Evolutionary conservation across 2,888 invertebrate genomes (phyloP), one percentile per base, ranked within the genome.

Genomic region (Chesias legatella): DNA sequence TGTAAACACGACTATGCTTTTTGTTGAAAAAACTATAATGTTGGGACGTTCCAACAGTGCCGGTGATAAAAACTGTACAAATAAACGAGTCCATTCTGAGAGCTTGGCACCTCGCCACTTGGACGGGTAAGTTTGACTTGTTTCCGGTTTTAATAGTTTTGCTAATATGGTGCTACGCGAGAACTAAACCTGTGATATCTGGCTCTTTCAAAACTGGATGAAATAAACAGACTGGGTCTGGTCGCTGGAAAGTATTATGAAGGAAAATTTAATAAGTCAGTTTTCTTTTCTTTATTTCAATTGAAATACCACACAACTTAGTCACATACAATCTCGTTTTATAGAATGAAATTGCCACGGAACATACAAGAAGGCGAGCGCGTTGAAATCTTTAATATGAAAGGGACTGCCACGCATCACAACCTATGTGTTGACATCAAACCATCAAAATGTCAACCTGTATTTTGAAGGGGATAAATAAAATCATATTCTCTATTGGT

Each of bases 1-100:
- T 46, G 47, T 44, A 40, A 51, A 46, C 50, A 47, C 34, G 48
- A 45, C 42, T 44, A 34, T 30, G 48, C 43, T 48, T 48, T 50
- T 53, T 45, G 34, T 48, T 40, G 36, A 48, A 48, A 43, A 41
- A 23, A 37, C 38, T 7, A 45, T 41, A 41, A 38, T 25, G 34
- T 17, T 41, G 34, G 25, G 44, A 33, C 40, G 45, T 36, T 45
- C 17, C 33, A 27, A 8, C 32, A 25, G 5, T 21, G 26, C 13
- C 13, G 13, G 5, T 43, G 33, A 29, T 25, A 31, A 40, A 28
- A 41, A 23, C 6, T 20, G 27, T 38, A 43, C 43, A 41, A 50
- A 53, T 34, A 30, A 39, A 40, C 38, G 21, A 21, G 26, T 26
- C 11, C 6, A 25, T 34, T 24, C 21, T 42, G 21, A 38, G 13